Evolutionary conservation across 2,113 vertebrate genomes (phyloP), one percentile per base, ranked within the genome.

Genomic region (Meriones unguiculatus): DNA sequence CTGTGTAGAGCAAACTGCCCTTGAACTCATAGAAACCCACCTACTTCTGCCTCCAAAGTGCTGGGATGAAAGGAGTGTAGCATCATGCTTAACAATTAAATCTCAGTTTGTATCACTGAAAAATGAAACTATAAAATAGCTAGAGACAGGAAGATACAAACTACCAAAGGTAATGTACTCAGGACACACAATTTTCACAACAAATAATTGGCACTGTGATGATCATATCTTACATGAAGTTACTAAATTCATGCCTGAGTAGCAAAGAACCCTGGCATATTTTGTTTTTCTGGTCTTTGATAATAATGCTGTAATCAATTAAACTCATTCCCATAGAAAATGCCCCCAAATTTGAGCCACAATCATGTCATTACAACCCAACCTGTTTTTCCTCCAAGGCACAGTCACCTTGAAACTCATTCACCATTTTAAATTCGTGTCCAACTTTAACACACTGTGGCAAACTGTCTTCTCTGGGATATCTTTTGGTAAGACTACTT

Each of bases 401-500:
- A 50, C 1, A 2, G 1, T 65, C 28, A 78, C 41, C 10, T 25
- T 35, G 78, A 41, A 35, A 62, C 11, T 30, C 7, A 80, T 72
- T 64, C 50, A 69, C 30, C 84, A 13, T 28, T 20, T 72, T 76
- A 46, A 20, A 10, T 67, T 35, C 1, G 13, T 10, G 57, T 38
- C 32, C 13, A 35, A 8, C 2, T 12, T 57, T 50, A 59, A 32
- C 22, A 13, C 15, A 41, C 52, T 80, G 14, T 4, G 6, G 38
- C 11, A n/a, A 91, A 32, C 22, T 10, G 1, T 4, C 30, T 24
- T 73, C 24, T 4, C 13, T 0, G 12, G 9, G 3, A 3, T 4
- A 9, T 28, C 9, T 25, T 2, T 12, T 30, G 22, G 10, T 77
- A 28, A 35, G 7, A 18, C 18, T n/a, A 20, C 4, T 7, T 1